A percentile compares a stretch with the other conserved stretches of the same genome.
Evolutionary conservation across 2,113 vertebrate genomes (phyloP).

Genomic region (Oryzias javanicus): DNA sequence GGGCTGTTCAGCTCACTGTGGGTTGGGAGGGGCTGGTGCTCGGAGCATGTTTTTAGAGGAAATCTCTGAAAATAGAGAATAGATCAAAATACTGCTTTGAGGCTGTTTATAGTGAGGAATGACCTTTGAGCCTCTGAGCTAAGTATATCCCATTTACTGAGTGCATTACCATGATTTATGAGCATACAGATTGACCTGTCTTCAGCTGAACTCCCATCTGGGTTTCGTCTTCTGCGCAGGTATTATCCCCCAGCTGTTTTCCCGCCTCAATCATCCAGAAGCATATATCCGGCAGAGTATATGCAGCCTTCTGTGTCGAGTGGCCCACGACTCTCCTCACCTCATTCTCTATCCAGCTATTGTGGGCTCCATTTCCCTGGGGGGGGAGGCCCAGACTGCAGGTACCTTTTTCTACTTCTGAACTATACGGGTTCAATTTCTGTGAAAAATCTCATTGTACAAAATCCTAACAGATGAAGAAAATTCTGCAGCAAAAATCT

Average conservation of each 20-base stretch:
- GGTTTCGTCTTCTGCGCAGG: constrained; percentile 68
- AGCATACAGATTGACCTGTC: background rate
- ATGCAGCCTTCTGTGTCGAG: constrained; percentile 93
- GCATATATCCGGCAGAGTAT: constrained; percentile 97
- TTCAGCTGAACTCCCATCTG: background rate
- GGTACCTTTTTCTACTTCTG: constrained; percentile 66
- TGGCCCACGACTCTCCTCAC: constrained; percentile 96
- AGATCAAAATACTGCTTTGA: too few species aligned
- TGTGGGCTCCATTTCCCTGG: constrained; percentile 94
- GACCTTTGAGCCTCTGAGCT: too few species aligned
- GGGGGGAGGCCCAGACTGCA: constrained; percentile 89
- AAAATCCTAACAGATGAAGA: background rate
- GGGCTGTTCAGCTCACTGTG: too few species aligned
- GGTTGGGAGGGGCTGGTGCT: too few species aligned
- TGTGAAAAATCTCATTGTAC: too few species aligned
- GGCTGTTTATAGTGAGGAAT: too few species aligned
- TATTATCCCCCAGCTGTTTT: constrained; percentile 98
- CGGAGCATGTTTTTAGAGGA: too few species aligned
- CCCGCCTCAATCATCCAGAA: constrained; percentile 95
- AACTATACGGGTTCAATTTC: rapidly evolving
- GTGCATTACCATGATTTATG: too few species aligned
- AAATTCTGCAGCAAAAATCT: background rate
- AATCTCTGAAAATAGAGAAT: too few species aligned
- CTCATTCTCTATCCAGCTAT: constrained; percentile 97
- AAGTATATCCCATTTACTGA: too few species aligned